Percentiles rank a stretch among this genome's conserved stretches.
phyloP scores from a whole-genome alignment of 2,797 vertebrate species.

The Galaxias olidus region DNA sequence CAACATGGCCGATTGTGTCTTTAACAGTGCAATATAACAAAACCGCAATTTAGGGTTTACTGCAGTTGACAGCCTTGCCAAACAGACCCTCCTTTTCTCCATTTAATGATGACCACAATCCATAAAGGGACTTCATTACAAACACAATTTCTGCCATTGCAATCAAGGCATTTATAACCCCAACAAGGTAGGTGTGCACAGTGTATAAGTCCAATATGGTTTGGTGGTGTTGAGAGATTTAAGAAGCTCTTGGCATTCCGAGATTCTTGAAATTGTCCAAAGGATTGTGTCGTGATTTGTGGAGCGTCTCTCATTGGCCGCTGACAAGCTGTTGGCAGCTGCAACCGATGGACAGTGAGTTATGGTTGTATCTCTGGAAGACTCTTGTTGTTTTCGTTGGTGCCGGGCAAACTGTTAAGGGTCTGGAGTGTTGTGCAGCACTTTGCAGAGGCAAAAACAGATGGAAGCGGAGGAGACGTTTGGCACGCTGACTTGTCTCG shows the following conservation, averaged over 20 bases:
- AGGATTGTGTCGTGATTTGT: conserved; percentile 39
- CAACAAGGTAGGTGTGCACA: conserved; percentile 22
- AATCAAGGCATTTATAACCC: conserved; percentile 23
- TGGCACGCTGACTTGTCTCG: conserved; percentile 31
- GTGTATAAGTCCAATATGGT: conserved; percentile 10
- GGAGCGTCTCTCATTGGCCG: conserved; percentile 24
- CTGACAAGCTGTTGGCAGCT: conserved; percentile 50
- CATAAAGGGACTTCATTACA: conserved; percentile 15
- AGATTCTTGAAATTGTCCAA: conserved; percentile 26
- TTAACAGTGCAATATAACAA: conserved; percentile 54
- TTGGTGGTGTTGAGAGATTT: conserved; percentile 27
- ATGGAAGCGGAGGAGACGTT: conserved; percentile 56
- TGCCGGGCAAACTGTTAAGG: conserved; percentile 50
- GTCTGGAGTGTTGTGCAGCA: no score
- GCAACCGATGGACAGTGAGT: conserved; percentile 34
- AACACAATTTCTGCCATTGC: conserved; percentile 16
- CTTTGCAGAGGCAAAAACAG: conserved; percentile 54
- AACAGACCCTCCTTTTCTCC: conserved; percentile 25
- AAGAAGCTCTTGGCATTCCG: background rate
- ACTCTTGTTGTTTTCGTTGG: conserved; percentile 44
- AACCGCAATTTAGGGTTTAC: conserved; percentile 48
- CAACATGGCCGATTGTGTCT: conserved; percentile 51
- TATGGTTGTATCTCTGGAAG: conserved; percentile 39
- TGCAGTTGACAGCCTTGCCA: conserved; percentile 34
- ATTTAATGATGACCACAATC: conserved; percentile 33